A percentile compares a stretch with the other conserved stretches of the same genome.
phyloP scores from a whole-genome alignment of 2,113 vertebrate genomes.

The Silurus asotus region DNA sequence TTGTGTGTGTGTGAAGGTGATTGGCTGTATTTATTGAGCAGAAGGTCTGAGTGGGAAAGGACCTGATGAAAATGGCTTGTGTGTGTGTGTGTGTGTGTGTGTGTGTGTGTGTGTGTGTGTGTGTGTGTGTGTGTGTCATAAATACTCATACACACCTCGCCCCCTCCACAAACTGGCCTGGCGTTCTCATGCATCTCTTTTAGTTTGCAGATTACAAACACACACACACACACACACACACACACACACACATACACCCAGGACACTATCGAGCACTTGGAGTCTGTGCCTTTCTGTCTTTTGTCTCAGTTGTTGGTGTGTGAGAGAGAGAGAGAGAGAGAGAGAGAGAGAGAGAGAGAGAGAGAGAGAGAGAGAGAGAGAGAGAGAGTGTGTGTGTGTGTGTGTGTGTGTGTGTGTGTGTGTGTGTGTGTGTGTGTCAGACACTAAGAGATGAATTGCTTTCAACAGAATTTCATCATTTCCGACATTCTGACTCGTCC shows the following conservation, averaged over 20 bases:
- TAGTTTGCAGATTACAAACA: slow-evolving; percentile 28
- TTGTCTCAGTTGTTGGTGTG: background rate
- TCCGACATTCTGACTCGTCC: slow-evolving; percentile 15
- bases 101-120: slow-evolving; percentile 23
- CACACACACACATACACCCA: slow-evolving; percentile 30
- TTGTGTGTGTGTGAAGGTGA: slow-evolving; percentile 25
- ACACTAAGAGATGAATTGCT: background rate
- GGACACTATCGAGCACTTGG: slow-evolving; percentile 26
- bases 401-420: background rate
- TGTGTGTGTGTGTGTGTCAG: background rate
- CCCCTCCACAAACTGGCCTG: slow-evolving; percentile 47
- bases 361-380: too few species aligned
- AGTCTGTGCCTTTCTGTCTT: slow-evolving; percentile 21
- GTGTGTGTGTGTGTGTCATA: slow-evolving; percentile 26
- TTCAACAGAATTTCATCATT: slow-evolving; percentile 26
- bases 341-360: too few species aligned
- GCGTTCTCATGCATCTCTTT: slow-evolving; percentile 46
- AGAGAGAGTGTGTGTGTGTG: too few species aligned
- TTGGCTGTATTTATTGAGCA: slow-evolving; percentile 48
- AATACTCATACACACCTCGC: slow-evolving; percentile 44
- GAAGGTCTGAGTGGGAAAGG: slow-evolving; percentile 51
- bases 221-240: slow-evolving; percentile 17
- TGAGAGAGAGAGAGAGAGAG: too few species aligned
- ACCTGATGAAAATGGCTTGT: slow-evolving; percentile 37
- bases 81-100: slow-evolving; percentile 15